These are phyloP conservation scores for Oxygymnocypris stewartii DNA, from an alignment of 2,113 vertebrate species.

Conservation along the genomic window DNA sequence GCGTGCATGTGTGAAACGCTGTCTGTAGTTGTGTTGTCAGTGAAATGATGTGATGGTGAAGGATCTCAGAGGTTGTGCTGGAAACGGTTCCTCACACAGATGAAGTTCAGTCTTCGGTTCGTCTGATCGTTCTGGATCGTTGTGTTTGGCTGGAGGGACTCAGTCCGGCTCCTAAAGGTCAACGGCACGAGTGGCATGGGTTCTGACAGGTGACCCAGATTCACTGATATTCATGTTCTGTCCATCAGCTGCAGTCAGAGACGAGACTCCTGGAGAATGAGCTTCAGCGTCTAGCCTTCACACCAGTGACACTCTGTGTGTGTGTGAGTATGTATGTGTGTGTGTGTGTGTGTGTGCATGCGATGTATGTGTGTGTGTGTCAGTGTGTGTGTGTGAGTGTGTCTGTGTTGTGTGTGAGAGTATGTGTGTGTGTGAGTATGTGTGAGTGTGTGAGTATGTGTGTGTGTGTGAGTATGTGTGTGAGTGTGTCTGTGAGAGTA, in stretches of 20 bases:
- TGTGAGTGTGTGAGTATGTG: no score
- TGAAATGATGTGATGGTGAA: not conserved
- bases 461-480: no score
- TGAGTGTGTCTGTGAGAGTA: no score
- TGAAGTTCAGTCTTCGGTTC: no score
- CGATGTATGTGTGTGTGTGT: no score
- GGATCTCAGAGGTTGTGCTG: not conserved
- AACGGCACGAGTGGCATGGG: slow-evolving; percentile 69
- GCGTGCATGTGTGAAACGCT: not conserved
- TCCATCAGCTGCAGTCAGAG: not conserved
- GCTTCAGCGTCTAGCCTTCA: not conserved
- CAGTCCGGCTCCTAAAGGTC: slow-evolving; percentile 66
- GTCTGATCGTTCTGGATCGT: not conserved
- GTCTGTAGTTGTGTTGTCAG: no score
- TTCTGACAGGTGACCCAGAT: slow-evolving; percentile 70
- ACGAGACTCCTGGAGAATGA: not conserved
- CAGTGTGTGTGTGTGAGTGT: not conserved
- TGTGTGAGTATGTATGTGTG: no score
- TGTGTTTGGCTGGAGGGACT: not conserved
- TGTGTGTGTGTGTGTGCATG: no score
- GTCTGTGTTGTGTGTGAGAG: not conserved
- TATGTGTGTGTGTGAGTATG: no score
- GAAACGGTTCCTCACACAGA: no score
- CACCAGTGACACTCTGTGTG: no score
- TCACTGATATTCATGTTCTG: slow-evolving; percentile 39